These are phyloP conservation scores for Alfaro cultratus DNA, from an alignment of 2,797 vertebrate genomes.

Conservation along the genomic window DNA sequence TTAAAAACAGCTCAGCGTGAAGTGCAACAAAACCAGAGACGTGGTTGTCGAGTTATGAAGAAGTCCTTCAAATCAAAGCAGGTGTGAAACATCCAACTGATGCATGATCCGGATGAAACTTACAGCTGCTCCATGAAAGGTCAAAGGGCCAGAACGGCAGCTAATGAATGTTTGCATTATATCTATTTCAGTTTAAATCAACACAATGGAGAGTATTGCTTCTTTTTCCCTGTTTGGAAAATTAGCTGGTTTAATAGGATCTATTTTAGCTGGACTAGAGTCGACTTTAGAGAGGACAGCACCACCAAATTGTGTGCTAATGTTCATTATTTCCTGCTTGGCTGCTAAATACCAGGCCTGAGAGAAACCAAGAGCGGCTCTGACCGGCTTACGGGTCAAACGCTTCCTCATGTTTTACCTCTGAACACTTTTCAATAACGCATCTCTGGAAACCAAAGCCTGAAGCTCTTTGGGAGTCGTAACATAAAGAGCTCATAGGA, in stretches of 20 bases:
- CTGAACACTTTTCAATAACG: slow-evolving; percentile 58
- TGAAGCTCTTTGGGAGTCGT: slow-evolving; percentile 57
- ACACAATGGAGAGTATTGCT: slow-evolving; percentile 68
- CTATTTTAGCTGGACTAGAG: slow-evolving; percentile 55
- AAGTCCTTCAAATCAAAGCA: neutral
- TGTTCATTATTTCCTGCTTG: slow-evolving; percentile 31
- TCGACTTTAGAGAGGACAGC: slow-evolving; percentile 46
- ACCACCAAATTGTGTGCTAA: slow-evolving; percentile 24
- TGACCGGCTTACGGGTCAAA: slow-evolving; percentile 51
- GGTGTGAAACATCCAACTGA: neutral
- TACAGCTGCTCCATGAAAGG: neutral
- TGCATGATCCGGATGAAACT: neutral
- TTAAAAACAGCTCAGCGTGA: slow-evolving; percentile 56
- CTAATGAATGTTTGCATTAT: slow-evolving; percentile 64
- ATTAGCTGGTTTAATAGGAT: slow-evolving; percentile 48
- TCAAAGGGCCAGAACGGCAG: slow-evolving; percentile 2
- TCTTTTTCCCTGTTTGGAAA: slow-evolving; percentile 49
- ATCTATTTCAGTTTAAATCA: slow-evolving; percentile 41
- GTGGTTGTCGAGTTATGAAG: slow-evolving; percentile 11
- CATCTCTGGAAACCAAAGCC: slow-evolving; percentile 61
- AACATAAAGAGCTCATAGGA: slow-evolving; percentile 59
- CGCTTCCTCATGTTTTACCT: slow-evolving; percentile 56
- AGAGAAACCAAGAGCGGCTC: slow-evolving; percentile 43
- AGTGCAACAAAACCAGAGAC: slow-evolving; percentile 67
- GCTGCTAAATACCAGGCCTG: slow-evolving; percentile 45